Evolutionary conservation across 2,888 invertebrate genomes (phyloP).

Genomic region (Melinaea menophilus): DNA sequence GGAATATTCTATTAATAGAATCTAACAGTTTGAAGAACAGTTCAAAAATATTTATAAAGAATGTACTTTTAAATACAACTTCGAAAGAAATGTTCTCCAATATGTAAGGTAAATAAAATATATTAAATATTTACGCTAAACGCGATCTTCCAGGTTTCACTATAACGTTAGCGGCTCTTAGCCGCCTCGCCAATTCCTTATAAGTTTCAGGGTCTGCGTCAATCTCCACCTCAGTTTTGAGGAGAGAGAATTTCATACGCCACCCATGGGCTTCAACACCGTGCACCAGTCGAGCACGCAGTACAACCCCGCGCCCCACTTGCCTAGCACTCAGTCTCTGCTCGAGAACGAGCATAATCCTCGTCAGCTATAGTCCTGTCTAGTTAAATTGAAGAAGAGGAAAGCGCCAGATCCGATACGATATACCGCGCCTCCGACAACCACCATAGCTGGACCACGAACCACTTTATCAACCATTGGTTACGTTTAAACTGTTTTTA

Average conservation of each 20-base stretch:
- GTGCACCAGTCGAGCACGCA: slow-evolving; percentile 63
- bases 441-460: slow-evolving; percentile 67
- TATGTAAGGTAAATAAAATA: slow-evolving; percentile 6
- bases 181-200: slow-evolving; percentile 55
- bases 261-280: slow-evolving; percentile 67
- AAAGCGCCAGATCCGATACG: slow-evolving; percentile 66
- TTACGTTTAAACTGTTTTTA: slow-evolving; percentile 39
- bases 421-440: slow-evolving; percentile 53
- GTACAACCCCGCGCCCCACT: slow-evolving; percentile 58
- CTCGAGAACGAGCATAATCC: slow-evolving; percentile 74
- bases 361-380: slow-evolving; percentile 76
- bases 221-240: slow-evolving; percentile 68
- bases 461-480: slow-evolving; percentile 68
- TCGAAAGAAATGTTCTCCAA: no score
- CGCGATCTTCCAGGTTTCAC: slow-evolving; percentile 57
- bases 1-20: no score
- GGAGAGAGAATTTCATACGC: slow-evolving; percentile 68
- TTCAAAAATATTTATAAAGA: no score
- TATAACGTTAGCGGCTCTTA: slow-evolving; percentile 62
- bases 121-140: slow-evolving; percentile 56
- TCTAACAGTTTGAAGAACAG: no score
- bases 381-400: slow-evolving; percentile 69
- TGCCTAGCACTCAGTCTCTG: slow-evolving; percentile 69
- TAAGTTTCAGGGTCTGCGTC: slow-evolving; percentile 67
- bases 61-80: no score